Evolutionary conservation across 2,797 vertebrate genomes (phyloP), one percentile per base, ranked within the genome.

Genomic region (Argentina silus): DNA sequence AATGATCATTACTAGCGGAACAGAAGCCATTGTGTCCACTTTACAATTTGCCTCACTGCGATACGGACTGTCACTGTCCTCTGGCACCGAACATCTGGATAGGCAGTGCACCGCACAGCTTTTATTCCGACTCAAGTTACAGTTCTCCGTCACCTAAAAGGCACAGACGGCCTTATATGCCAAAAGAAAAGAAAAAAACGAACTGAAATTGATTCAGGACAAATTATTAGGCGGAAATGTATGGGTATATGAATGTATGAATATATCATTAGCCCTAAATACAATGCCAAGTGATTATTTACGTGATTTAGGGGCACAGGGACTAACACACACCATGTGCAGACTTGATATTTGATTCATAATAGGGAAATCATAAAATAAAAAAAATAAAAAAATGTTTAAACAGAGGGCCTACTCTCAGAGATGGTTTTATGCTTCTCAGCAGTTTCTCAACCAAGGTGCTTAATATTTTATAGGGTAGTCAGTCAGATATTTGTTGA

Each of bases 1-100:
- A 76, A 85, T 19, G 59, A 94, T 43, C 83, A 96, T 91, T 81
- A 94, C 78, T 75, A 94, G 76, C 36, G 88, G 87, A 76, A 94
- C 78, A 45, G 87, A 81, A 84, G 82, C 86, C 95, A 95, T 96
- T 76, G 63, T 90, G 74, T 72, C 74, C 81, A 7, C 43, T 65
- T 48, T 11, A 19, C 10, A 14, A 42, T 55, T 1, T 4, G n/a
- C 6, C 43, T 68, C 9, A 27, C 8, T 5, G 12, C 56, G 50
- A 51, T n/a, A 50, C 19, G n/a, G 21, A 12, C 11, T 55, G 56
- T 10, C 57, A 21, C 10, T 17, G n/a, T 84, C 73, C 77, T 86
- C 27, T 66, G 74, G 50, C 70, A 36, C 78, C 15, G 81, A 66
- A 80, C 82, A 69, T 88, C 81, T 90, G 85, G 72, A 42, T 11